Conservation (phyloP, 2,888 invertebrate genomes). For the Noctua fimbriata region DNA sequence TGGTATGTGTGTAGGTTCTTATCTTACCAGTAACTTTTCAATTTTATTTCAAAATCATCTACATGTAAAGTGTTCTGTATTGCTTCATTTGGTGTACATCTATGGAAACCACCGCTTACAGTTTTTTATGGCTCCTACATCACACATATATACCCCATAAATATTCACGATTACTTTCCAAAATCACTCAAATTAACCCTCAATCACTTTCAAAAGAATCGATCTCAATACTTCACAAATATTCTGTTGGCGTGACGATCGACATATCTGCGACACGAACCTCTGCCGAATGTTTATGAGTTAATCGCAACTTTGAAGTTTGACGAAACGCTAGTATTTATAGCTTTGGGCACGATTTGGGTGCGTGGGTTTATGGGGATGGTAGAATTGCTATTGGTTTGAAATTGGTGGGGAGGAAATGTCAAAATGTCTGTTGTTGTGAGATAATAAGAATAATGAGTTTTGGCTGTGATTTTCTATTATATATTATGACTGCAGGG, state of each 20-base stretch:
- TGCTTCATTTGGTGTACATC: no score
- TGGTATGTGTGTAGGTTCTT: no score
- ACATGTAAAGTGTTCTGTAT: no score
- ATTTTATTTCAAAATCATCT: no score
- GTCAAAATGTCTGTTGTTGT: constrained; percentile 18
- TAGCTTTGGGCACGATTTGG: constrained; percentile 81
- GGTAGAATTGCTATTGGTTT: constrained; percentile 15
- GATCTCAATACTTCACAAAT: constrained; percentile 64
- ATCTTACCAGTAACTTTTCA: no score
- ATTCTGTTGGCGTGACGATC: constrained; percentile 79
- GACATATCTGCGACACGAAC: constrained; percentile 66
- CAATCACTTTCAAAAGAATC: constrained; percentile 29
- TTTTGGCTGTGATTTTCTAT: neutral
- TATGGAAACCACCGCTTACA: neutral
- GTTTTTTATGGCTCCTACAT: neutral
- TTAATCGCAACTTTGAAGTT: constrained; percentile 88
- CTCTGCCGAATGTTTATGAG: constrained; percentile 81
- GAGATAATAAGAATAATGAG: neutral
- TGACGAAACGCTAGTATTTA: constrained; percentile 86
- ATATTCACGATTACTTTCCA: neutral
- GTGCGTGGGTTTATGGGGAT: constrained; percentile 60
- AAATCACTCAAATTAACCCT: constrained; percentile 44
- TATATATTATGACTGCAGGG: no score
- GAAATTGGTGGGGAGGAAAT: constrained; percentile 31
- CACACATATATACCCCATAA: no score